A percentile compares a stretch with the other conserved stretches of the same genome.
Conservation (phyloP, 2,888 invertebrate species). For the Hyles lineata region DNA sequence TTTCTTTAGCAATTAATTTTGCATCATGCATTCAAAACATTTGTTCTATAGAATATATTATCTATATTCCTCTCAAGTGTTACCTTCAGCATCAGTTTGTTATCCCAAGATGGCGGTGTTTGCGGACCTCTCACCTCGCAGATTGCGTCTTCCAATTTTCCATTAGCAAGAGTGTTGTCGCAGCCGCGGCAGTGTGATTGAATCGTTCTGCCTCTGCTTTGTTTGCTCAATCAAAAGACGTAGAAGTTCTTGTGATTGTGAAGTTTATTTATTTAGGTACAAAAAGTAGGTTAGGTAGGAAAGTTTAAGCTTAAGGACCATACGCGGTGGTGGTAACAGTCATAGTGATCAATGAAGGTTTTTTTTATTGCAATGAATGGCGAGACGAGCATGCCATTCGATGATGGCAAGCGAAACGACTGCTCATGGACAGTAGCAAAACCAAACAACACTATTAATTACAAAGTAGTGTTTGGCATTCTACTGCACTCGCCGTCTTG, state of each 20-base stretch:
- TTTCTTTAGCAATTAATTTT: too few species aligned
- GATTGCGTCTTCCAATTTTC: conserved; percentile 73
- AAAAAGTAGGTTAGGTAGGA: too few species aligned
- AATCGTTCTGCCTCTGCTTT: conserved; percentile 64
- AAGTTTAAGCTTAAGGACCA: too few species aligned
- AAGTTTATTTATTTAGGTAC: not conserved
- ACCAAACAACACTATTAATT: too few species aligned
- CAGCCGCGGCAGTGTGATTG: conserved; percentile 64
- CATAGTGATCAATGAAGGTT: too few species aligned
- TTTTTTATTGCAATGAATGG: too few species aligned
- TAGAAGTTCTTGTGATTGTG: conserved; percentile 40
- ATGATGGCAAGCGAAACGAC: too few species aligned
- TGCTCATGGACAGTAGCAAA: too few species aligned
- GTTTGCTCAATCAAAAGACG: conserved; percentile 63
- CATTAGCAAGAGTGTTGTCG: conserved; percentile 68
- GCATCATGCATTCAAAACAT: not conserved
- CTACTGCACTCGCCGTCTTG: too few species aligned
- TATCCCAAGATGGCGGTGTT: conserved; percentile 63
- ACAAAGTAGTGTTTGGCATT: too few species aligned
- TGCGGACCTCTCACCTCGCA: conserved; percentile 64
- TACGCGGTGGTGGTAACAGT: too few species aligned
- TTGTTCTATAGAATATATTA: not conserved
- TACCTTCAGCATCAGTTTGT: conserved; percentile 33
- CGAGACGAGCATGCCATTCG: too few species aligned
- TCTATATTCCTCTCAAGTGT: not conserved